These are phyloP conservation scores for Gonioctena quinquepunctata DNA, from an alignment of 1,140 invertebrate genomes.

Conservation along the genomic window DNA sequence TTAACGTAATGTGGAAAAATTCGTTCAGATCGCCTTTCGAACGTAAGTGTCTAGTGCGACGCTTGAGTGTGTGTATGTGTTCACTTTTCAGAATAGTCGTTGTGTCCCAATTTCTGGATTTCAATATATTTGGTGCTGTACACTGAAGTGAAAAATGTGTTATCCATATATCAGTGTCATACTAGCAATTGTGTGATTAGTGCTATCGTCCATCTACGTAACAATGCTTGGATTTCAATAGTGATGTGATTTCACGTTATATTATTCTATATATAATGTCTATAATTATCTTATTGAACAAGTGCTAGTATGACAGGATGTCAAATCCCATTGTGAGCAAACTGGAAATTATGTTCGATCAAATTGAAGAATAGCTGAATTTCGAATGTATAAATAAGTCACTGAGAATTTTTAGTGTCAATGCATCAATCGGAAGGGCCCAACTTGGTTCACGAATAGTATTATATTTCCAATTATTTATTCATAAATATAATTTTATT, in stretches of 20 bases:
- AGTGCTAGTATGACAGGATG: constrained; percentile 34
- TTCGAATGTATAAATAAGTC: too few relatives aligned
- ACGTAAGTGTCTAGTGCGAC: constrained; percentile 70
- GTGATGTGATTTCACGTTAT: background rate
- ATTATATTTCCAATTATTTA: too few relatives aligned
- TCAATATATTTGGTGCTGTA: constrained; percentile 10
- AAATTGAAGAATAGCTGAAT: constrained; percentile 1
- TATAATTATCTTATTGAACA: background rate
- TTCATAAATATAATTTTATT: too few relatives aligned
- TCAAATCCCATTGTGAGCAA: too few relatives aligned
- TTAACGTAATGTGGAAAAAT: constrained; percentile 66
- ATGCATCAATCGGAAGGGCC: too few relatives aligned
- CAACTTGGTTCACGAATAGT: too few relatives aligned
- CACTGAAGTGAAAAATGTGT: constrained; percentile 13
- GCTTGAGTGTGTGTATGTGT: constrained; percentile 25
- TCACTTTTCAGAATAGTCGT: constrained; percentile 10
- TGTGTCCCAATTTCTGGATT: constrained; percentile 11
- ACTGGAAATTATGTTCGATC: too few relatives aligned
- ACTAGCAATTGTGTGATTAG: constrained; percentile 24
- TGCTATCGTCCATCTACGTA: background rate
- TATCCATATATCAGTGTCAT: constrained; percentile 23
- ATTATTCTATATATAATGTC: background rate
- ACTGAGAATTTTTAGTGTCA: too few relatives aligned
- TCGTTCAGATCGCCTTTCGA: constrained; percentile 91
- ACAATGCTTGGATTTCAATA: background rate